Conservation (phyloP, 2,797 vertebrate species). For the Sciurus carolinensis region DNA sequence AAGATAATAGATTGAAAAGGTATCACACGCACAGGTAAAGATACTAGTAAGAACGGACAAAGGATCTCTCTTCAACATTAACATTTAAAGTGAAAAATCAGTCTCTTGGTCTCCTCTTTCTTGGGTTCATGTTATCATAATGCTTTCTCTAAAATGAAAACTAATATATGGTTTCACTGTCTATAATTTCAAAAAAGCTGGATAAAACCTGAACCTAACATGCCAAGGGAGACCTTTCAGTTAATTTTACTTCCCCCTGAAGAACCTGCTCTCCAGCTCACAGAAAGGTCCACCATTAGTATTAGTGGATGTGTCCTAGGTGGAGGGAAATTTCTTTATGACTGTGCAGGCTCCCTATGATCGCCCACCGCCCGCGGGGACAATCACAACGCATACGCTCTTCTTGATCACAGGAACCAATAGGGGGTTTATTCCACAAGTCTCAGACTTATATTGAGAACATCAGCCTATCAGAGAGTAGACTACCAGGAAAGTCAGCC, state of each 20-base stretch:
- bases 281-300: not conserved
- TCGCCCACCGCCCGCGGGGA: too few relatives aligned
- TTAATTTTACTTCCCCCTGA: not conserved
- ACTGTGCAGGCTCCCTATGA: not conserved
- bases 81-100: not conserved
- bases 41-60: not conserved
- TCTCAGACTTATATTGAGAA: too few relatives aligned
- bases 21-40: not conserved
- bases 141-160: conserved; percentile 3
- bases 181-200: not conserved
- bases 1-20: not conserved
- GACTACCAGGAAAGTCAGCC: too few relatives aligned
- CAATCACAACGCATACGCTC: too few relatives aligned
- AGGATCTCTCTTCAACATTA: not conserved
- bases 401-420: too few relatives aligned
- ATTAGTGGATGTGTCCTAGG: too few relatives aligned
- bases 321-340: too few relatives aligned
- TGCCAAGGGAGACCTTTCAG: not conserved
- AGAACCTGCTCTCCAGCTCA: not conserved
- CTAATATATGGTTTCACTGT: not conserved
- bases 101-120: not conserved
- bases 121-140: not conserved
- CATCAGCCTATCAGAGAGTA: too few relatives aligned
- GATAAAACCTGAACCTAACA: not conserved
- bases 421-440: too few relatives aligned